These are phyloP conservation scores for Venturia canescens DNA, from an alignment of 1,140 invertebrate species.

Conservation along the genomic window DNA sequence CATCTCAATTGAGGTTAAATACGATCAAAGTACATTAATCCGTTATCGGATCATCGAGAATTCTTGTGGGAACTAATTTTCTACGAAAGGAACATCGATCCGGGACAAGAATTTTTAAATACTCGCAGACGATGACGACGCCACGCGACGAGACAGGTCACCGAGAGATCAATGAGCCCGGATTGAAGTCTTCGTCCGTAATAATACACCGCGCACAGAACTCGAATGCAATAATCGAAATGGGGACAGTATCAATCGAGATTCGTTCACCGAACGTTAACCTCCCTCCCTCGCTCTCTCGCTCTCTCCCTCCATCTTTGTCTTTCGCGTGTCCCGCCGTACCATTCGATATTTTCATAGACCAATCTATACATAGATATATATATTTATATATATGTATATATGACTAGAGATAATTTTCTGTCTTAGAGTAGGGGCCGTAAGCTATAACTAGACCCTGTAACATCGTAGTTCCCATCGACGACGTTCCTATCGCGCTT, in stretches of 20 bases:
- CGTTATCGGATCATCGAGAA: too few species aligned
- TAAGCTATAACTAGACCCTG: conserved; percentile 30
- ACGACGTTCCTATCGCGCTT: conserved; percentile 32
- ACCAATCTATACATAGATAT: background rate
- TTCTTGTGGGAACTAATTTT: too few species aligned
- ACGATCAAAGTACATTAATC: too few species aligned
- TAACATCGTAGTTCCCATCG: conserved; percentile 5
- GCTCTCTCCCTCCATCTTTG: background rate
- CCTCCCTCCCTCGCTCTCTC: background rate
- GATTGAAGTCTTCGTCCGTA: background rate
- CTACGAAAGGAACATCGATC: too few species aligned
- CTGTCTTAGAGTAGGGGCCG: background rate
- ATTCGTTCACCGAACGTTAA: conserved; percentile 32
- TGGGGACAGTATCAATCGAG: conserved; percentile 25
- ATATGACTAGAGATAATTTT: background rate
- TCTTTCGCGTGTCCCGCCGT: background rate
- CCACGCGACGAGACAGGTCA: background rate
- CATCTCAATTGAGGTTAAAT: too few species aligned
- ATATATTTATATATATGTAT: background rate
- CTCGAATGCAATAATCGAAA: conserved; percentile 26
- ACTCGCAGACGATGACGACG: background rate
- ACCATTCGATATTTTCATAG: background rate
- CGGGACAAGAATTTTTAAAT: too few species aligned
- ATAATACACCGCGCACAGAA: background rate
- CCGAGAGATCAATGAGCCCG: conserved; percentile 12